Evolutionary conservation across 2,888 invertebrate species (phyloP).

Genomic region (Alitta virens): DNA sequence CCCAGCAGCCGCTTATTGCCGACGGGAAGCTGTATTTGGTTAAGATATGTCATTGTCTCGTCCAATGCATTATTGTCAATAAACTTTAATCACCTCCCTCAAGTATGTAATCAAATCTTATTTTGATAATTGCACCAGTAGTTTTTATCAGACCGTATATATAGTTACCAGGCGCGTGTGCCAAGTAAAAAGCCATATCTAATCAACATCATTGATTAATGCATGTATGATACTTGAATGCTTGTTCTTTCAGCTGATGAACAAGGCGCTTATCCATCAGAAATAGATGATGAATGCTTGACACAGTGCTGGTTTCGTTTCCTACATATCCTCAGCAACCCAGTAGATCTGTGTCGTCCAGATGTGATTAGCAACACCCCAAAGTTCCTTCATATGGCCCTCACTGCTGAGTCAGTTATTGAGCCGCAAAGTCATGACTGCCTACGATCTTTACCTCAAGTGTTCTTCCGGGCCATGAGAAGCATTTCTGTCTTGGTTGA

Average conservation of each 20-base stretch:
- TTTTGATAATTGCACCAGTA: no score
- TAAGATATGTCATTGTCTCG: no score
- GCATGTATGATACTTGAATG: no score
- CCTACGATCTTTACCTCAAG: constrained; percentile 68
- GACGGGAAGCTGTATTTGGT: no score
- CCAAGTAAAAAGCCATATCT: no score
- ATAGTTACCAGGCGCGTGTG: no score
- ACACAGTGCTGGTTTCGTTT: constrained; percentile 96
- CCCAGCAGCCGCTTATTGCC: no score
- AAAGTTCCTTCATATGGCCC: constrained; percentile 78
- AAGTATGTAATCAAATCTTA: no score
- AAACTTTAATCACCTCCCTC: no score
- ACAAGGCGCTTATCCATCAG: constrained; percentile 66
- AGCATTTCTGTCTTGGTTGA: constrained; percentile 91
- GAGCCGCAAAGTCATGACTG: constrained; percentile 82
- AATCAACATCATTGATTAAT: no score
- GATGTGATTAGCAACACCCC: constrained; percentile 72
- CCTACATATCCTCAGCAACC: constrained; percentile 90
- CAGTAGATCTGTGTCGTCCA: constrained; percentile 71
- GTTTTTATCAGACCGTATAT: no score
- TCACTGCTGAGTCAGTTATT: constrained; percentile 70
- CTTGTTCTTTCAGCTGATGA: constrained; percentile 58
- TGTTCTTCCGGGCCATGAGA: constrained; percentile 90
- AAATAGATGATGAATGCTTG: constrained; percentile 81
- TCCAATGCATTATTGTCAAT: no score